Conservation (phyloP, 2,797 vertebrate genomes). For the Mormyrus hasselquistii region DNA sequence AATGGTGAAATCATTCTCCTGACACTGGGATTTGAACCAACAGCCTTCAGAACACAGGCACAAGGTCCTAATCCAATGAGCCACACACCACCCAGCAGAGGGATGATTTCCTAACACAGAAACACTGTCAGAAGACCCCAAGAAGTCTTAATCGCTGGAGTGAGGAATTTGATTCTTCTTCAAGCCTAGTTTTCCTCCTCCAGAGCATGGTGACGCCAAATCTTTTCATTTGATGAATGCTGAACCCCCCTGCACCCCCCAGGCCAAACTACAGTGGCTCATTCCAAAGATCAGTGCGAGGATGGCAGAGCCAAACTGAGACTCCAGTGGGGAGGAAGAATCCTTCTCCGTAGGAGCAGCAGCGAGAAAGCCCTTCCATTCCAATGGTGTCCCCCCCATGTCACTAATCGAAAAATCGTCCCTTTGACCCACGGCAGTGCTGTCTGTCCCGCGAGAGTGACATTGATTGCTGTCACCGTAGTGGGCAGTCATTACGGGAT, state of each 20-base stretch:
- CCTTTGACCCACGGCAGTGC: conserved; percentile 18
- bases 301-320: not conserved
- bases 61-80: not conserved
- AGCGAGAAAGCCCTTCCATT: not conserved
- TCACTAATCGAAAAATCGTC: conserved; percentile 22
- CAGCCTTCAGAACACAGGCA: not conserved
- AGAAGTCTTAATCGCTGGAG: not conserved
- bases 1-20: not conserved
- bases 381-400: too few relatives aligned
- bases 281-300: not conserved
- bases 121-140: not conserved
- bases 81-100: not conserved
- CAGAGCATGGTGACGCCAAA: not conserved
- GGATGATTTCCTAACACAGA: not conserved
- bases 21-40: not conserved
- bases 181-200: not conserved
- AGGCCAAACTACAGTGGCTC: not conserved
- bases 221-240: not conserved
- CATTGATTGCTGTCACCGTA: conserved; percentile 30
- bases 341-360: not conserved
- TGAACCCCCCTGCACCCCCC: not conserved
- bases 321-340: not conserved
- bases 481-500: conserved; percentile 35
- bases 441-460: conserved; percentile 23
- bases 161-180: not conserved